These are phyloP conservation scores for Cenopis cana DNA, from an alignment of 2,888 invertebrate genomes.

Conservation along the genomic window DNA sequence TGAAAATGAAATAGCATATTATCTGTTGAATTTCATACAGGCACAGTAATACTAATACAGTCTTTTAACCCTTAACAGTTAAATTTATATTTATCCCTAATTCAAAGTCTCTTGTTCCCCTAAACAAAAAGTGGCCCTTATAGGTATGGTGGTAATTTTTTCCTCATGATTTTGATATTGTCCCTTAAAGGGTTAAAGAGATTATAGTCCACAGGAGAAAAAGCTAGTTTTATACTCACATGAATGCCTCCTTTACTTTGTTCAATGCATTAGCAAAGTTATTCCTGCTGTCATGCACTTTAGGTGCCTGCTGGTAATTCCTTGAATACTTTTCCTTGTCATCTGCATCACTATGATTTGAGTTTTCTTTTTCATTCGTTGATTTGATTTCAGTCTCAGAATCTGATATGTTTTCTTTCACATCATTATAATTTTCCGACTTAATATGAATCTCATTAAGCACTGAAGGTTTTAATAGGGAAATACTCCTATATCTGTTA, in stretches of 20 bases:
- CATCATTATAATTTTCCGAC: constrained; percentile 67
- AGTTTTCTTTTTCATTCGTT: constrained; percentile 71
- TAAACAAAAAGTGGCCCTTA: too few species aligned
- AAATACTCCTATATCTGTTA: constrained; percentile 68
- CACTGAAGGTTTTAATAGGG: constrained; percentile 78
- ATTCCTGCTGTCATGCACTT: constrained; percentile 70
- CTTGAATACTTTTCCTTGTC: constrained; percentile 67
- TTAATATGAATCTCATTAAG: constrained; percentile 79
- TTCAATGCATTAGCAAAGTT: constrained; percentile 77
- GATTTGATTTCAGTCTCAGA: constrained; percentile 71
- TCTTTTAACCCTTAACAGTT: too few species aligned
- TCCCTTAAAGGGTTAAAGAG: too few species aligned
- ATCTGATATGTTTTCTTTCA: constrained; percentile 68
- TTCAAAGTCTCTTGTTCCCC: too few species aligned
- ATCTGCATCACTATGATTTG: constrained; percentile 68
- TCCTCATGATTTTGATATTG: too few species aligned
- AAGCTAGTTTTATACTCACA: too few species aligned
- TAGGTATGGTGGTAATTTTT: too few species aligned
- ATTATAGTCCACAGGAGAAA: too few species aligned
- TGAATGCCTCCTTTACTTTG: constrained; percentile 76
- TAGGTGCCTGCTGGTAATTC: constrained; percentile 64
- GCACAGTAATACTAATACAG: too few species aligned
- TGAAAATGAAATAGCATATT: too few species aligned
- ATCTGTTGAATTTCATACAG: too few species aligned
- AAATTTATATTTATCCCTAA: too few species aligned